Evolutionary conservation across 1,140 invertebrate species (phyloP).

Genomic region (Aphaenogaster ashmeadi): DNA sequence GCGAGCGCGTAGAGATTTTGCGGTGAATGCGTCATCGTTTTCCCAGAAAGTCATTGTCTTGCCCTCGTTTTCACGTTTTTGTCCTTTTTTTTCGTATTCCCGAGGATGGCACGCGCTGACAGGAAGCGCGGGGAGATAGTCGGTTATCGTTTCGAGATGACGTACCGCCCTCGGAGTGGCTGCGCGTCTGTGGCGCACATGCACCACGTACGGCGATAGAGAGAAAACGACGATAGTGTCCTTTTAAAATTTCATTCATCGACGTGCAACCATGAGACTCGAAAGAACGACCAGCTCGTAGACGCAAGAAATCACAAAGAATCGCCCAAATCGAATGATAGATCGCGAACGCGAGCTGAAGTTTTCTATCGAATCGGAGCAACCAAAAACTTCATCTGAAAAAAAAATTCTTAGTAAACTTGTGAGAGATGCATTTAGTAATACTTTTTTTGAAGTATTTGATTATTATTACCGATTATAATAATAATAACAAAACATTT

Average conservation of each 20-base stretch:
- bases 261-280: neutral
- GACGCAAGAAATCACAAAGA: neutral
- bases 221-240: conserved; percentile 27
- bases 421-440: no score
- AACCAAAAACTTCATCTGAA: neutral
- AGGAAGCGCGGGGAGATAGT: conserved; percentile 73
- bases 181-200: conserved; percentile 33
- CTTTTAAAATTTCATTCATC: conserved; percentile 62
- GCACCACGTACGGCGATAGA: conserved; percentile 24
- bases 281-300: neutral
- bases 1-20: neutral
- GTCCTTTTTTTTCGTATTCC: conserved; percentile 69
- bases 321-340: neutral
- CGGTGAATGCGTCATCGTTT: conserved; percentile 65
- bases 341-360: neutral
- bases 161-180: conserved; percentile 36
- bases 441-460: no score
- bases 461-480: no score
- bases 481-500: no score
- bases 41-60: conserved; percentile 76
- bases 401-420: no score
- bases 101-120: conserved; percentile 69
- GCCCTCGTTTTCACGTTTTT: conserved; percentile 75
- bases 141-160: conserved; percentile 71
- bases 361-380: neutral